Conservation (phyloP, 2,797 vertebrate genomes). For the Phataginus tetradactyla region DNA sequence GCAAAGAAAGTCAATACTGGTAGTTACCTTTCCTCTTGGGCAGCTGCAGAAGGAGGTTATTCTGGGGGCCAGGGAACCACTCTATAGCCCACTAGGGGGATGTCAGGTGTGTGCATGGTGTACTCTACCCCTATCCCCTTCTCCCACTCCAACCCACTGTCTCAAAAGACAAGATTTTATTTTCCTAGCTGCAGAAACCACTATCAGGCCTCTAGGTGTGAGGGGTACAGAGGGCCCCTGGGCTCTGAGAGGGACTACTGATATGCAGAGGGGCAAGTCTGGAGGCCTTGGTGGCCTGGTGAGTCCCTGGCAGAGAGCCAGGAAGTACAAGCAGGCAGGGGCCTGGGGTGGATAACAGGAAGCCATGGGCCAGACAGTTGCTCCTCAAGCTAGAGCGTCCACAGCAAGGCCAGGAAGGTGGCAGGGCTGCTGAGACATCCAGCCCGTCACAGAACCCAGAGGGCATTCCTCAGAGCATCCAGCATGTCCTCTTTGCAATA, state of each 20-base stretch:
- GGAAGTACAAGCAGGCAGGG: not conserved
- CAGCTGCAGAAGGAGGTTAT: not conserved
- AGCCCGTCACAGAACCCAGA: not conserved
- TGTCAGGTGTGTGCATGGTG: fast-evolving
- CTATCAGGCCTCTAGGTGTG: not conserved
- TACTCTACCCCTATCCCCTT: not conserved
- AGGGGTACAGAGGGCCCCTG: not conserved
- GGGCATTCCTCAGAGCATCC: not conserved
- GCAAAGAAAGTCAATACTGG: not conserved
- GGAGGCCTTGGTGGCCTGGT: not conserved
- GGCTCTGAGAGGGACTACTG: not conserved
- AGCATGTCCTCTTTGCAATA: not conserved
- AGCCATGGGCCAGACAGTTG: not conserved
- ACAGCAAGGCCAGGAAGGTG: fast-evolving
- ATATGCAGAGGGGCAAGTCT: not conserved
- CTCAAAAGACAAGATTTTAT: not conserved
- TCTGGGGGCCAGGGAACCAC: not conserved
- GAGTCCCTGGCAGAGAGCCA: not conserved
- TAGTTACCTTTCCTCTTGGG: not conserved
- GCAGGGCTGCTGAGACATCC: not conserved
- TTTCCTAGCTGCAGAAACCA: not conserved
- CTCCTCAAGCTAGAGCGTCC: not conserved
- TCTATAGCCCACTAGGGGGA: not conserved
- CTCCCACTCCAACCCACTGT: not conserved
- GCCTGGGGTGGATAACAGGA: not conserved